phyloP scores from a whole-genome alignment of 2,888 invertebrate species.

The Xestia ashworthii region DNA sequence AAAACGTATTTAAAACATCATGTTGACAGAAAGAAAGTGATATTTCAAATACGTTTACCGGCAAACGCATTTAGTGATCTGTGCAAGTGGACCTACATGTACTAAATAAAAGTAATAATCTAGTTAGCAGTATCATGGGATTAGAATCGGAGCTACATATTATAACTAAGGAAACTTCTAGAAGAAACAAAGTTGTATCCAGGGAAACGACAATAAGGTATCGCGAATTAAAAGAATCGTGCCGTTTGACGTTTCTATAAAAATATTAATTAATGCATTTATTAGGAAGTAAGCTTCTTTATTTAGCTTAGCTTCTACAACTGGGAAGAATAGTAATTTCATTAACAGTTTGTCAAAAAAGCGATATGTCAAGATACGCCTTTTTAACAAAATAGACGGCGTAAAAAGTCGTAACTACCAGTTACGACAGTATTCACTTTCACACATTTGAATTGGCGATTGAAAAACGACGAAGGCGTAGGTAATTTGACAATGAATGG shows the following conservation, averaged over 20 bases:
- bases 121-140: constrained; percentile 5
- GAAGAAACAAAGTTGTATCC: constrained; percentile 60
- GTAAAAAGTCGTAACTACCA: neutral
- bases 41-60: neutral
- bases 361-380: neutral
- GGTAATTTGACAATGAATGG: neutral
- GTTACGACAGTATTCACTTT: neutral
- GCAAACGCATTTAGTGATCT: neutral
- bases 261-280: constrained; percentile 37
- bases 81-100: neutral
- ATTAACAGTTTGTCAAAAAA: neutral
- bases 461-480: neutral
- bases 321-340: neutral
- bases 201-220: constrained; percentile 82
- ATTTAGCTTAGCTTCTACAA: constrained; percentile 32
- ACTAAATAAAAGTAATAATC: neutral
- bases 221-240: constrained; percentile 53
- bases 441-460: neutral
- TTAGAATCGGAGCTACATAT: constrained; percentile 12
- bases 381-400: neutral
- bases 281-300: constrained; percentile 51
- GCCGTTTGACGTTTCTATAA: constrained; percentile 61
- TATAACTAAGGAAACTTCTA: constrained; percentile 13
- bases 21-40: neutral
- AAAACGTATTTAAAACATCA: neutral